A percentile compares a stretch with the other conserved stretches of the same genome.
These are phyloP conservation scores for Agelastica alni DNA, from an alignment of 2,888 invertebrate species.

Conservation along the genomic window DNA sequence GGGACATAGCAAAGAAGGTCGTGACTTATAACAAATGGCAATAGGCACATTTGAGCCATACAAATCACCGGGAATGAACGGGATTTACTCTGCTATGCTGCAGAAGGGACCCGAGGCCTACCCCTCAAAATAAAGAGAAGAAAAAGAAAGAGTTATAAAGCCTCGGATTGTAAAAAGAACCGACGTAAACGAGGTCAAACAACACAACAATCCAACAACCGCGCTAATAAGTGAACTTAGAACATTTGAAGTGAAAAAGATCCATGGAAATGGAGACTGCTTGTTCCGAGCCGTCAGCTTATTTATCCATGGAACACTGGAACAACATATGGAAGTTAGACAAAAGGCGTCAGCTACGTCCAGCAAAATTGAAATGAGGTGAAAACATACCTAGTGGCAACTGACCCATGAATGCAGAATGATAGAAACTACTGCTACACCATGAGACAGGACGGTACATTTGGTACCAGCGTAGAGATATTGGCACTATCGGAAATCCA, in stretches of 20 bases:
- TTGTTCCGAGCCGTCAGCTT: too few relatives aligned
- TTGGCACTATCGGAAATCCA: not conserved
- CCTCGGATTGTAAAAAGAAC: not conserved
- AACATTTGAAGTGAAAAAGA: too few relatives aligned
- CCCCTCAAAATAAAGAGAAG: not conserved
- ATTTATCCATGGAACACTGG: not conserved
- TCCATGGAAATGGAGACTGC: too few relatives aligned
- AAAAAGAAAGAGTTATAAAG: not conserved
- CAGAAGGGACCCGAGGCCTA: too few relatives aligned
- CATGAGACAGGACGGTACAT: constrained; percentile 3
- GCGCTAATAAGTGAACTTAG: too few relatives aligned
- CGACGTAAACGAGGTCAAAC: constrained; percentile 1
- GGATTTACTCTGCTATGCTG: too few relatives aligned
- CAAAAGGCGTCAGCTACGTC: not conserved
- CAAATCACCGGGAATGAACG: too few relatives aligned
- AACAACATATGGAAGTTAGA: not conserved
- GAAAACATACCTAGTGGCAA: too few relatives aligned
- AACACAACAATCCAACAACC: too few relatives aligned
- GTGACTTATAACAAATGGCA: too few relatives aligned
- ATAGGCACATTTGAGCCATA: too few relatives aligned
- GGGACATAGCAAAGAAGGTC: too few relatives aligned
- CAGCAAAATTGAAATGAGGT: constrained; percentile 1
- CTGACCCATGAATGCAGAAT: not conserved
- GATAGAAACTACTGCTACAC: not conserved
- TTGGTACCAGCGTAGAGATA: not conserved